These are phyloP conservation scores for Drosophila seguyi DNA, from an alignment of 1,140 invertebrate genomes.

Conservation along the genomic window DNA sequence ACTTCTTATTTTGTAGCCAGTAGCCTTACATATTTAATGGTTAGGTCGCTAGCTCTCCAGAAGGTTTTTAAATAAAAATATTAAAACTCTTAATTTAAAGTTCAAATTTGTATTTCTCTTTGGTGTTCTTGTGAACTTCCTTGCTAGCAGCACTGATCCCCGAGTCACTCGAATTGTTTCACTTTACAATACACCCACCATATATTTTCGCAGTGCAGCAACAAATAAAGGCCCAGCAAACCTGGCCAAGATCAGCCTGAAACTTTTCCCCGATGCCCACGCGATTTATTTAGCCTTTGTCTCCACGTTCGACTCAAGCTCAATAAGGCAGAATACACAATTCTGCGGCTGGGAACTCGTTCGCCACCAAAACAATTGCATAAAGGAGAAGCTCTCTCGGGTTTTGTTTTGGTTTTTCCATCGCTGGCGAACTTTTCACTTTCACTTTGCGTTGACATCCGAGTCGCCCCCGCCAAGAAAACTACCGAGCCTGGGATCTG, in stretches of 20 bases:
- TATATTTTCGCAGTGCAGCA: conserved; percentile 3
- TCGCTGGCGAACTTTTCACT: conserved; percentile 66
- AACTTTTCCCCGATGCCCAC: conserved; percentile 59
- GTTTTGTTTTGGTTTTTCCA: conserved; percentile 28
- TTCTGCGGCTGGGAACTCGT: conserved; percentile 68
- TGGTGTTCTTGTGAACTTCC: background rate
- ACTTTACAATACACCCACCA: no score
- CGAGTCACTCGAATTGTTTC: no score
- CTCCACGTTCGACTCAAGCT: conserved; percentile 32
- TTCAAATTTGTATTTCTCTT: no score
- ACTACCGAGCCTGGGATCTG: conserved; percentile 19
- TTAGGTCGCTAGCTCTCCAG: background rate
- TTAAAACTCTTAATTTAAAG: no score
- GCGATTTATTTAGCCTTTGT: conserved; percentile 73
- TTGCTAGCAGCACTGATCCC: background rate
- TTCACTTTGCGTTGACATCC: conserved; percentile 77
- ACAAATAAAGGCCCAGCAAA: conserved; percentile 47
- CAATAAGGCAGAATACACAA: conserved; percentile 66
- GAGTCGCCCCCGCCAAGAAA: conserved; percentile 54
- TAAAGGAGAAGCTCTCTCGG: conserved; percentile 62
- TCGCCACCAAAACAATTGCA: conserved; percentile 64
- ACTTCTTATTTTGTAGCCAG: background rate
- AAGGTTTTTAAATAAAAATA: no score
- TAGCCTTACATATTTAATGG: background rate
- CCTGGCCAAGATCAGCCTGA: conserved; percentile 57